Conservation (phyloP, 2,797 vertebrate species). For the Sparus aurata region DNA sequence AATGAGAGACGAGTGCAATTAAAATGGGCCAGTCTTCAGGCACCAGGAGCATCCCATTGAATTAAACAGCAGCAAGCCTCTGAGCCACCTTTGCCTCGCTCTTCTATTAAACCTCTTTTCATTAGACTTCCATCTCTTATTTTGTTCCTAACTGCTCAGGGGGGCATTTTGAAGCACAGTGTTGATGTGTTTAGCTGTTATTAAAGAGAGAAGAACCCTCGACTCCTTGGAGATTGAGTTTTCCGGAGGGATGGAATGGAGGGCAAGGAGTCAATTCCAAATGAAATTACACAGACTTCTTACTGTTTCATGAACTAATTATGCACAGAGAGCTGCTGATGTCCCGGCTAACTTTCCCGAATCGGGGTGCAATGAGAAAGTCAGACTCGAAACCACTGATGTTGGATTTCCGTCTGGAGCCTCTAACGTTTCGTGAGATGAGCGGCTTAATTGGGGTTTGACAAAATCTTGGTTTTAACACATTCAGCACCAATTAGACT, state of each 20-base stretch:
- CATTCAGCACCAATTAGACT: constrained; percentile 34
- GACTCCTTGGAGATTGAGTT: constrained; percentile 78
- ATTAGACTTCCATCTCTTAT: constrained; percentile 82
- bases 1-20: constrained; percentile 81
- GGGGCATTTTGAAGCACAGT: constrained; percentile 67
- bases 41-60: constrained; percentile 78
- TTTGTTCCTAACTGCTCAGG: constrained; percentile 73
- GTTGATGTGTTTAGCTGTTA: constrained; percentile 82
- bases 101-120: constrained; percentile 85
- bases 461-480: constrained; percentile 28
- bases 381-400: constrained; percentile 34
- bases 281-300: constrained; percentile 78
- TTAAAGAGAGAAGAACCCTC: constrained; percentile 76
- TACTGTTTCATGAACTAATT: constrained; percentile 77
- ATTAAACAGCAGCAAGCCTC: constrained; percentile 82
- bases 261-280: constrained; percentile 74
- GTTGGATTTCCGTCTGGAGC: constrained; percentile 26
- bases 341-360: constrained; percentile 60
- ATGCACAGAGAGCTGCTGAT: constrained; percentile 54
- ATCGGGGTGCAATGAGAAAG: constrained; percentile 30
- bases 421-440: constrained; percentile 33
- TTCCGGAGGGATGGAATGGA: constrained; percentile 71
- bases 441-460: constrained; percentile 47
- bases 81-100: constrained; percentile 79
- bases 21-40: constrained; percentile 78